Percentiles rank a stretch among this genome's conserved stretches.
Conservation (phyloP, 2,888 invertebrate species). For the Thereva unica region DNA sequence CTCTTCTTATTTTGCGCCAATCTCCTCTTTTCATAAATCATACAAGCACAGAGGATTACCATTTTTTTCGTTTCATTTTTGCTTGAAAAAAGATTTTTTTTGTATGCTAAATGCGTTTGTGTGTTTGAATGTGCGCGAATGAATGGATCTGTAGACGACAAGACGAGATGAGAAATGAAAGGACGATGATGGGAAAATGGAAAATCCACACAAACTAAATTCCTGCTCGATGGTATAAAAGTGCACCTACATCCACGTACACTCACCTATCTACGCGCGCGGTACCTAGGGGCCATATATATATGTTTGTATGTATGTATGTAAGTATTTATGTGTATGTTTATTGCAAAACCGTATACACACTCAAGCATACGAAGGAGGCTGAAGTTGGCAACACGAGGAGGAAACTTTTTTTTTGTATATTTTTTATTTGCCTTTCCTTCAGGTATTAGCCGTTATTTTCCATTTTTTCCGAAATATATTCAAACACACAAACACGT, state of each 20-base stretch:
- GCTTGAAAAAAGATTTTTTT: background rate
- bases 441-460: constrained; percentile 31
- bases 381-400: constrained; percentile 23
- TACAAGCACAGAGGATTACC: constrained; percentile 29
- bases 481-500: constrained; percentile 29
- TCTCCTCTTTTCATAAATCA: constrained; percentile 38
- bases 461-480: constrained; percentile 28
- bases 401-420: background rate
- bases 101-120: constrained; percentile 26
- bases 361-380: constrained; percentile 8
- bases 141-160: constrained; percentile 29
- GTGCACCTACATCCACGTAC: constrained; percentile 21
- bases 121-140: constrained; percentile 21
- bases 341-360: no score
- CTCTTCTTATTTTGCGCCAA: constrained; percentile 31
- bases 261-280: background rate
- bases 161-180: constrained; percentile 36
- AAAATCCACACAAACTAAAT: constrained; percentile 27
- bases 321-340: background rate
- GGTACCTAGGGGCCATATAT: background rate
- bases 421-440: constrained; percentile 29
- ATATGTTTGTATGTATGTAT: background rate
- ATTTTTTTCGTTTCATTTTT: background rate
- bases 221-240: background rate
- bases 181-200: constrained; percentile 32